Evolutionary conservation across 2,113 vertebrate species (phyloP).

Genomic region (Leptocoma aspasia): DNA sequence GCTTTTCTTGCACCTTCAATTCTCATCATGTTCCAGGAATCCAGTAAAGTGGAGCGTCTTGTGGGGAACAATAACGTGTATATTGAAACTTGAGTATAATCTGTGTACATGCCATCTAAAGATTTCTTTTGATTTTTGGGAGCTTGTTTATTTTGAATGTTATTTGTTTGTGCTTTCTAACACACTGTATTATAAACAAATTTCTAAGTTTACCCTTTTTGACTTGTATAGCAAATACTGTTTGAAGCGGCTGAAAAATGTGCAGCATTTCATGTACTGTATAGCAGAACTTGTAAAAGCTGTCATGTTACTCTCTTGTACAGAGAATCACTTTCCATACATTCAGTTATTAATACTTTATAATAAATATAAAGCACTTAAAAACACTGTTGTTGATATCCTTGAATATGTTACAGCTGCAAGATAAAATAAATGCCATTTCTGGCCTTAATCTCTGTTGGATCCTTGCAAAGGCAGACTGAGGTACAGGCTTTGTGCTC

Average conservation of each 20-base stretch:
- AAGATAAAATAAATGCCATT: not conserved
- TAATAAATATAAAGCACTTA: constrained; percentile 66
- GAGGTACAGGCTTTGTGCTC: not conserved
- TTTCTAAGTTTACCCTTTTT: constrained; percentile 23
- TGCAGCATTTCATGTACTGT: constrained; percentile 31
- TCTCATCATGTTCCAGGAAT: constrained; percentile 17
- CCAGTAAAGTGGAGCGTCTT: constrained; percentile 7
- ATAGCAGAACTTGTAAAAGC: constrained; percentile 28
- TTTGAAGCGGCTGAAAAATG: not conserved
- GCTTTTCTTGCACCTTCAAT: not conserved
- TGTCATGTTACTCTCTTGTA: constrained; percentile 22
- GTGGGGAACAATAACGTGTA: constrained; percentile 48
- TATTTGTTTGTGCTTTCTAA: constrained; percentile 67
- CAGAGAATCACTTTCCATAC: constrained; percentile 41
- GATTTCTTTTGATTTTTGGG: constrained; percentile 31
- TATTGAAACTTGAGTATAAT: constrained; percentile 56
- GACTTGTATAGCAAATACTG: constrained; percentile 34
- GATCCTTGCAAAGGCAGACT: not conserved
- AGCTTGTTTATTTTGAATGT: constrained; percentile 57
- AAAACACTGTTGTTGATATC: not conserved
- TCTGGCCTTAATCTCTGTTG: not conserved
- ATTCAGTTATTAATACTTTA: constrained; percentile 34
- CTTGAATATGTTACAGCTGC: not conserved
- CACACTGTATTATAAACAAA: constrained; percentile 62
- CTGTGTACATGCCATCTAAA: constrained; percentile 50